Evolutionary conservation across 2,888 invertebrate species (phyloP).

Genomic region (Patella ulyssiponensis): DNA sequence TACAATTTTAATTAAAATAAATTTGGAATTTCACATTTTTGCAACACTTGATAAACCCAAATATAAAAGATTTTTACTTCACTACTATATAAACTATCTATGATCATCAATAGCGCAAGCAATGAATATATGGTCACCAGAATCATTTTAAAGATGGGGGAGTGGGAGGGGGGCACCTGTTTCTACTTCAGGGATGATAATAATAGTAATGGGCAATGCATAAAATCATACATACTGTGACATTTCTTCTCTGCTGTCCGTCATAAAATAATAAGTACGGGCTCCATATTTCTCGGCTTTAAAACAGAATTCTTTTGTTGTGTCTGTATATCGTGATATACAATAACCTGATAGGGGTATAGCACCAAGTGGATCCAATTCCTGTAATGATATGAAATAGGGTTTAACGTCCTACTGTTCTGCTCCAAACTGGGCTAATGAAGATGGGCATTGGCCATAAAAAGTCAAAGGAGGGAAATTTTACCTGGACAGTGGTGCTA

Average conservation of each 20-base stretch:
- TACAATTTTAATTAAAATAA: no score
- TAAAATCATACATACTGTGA: constrained; percentile 44
- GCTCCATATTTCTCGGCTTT: constrained; percentile 73
- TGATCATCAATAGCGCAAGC: no score
- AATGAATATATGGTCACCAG: no score
- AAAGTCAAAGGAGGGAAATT: no score
- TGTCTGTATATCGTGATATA: constrained; percentile 78
- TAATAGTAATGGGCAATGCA: background rate
- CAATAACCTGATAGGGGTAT: constrained; percentile 88
- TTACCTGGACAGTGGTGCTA: background rate
- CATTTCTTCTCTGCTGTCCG: constrained; percentile 58
- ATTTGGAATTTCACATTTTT: no score
- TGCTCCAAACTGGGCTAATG: background rate
- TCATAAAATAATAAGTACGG: constrained; percentile 80
- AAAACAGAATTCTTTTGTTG: constrained; percentile 68
- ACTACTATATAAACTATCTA: no score
- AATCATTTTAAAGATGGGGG: no score
- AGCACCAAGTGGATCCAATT: constrained; percentile 84
- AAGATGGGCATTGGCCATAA: no score
- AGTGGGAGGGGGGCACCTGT: no score
- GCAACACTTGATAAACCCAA: no score
- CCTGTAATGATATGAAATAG: constrained; percentile 47
- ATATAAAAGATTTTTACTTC: no score
- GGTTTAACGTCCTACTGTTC: background rate
- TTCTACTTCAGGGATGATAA: no score